Percentiles rank a stretch among this genome's conserved stretches.
Conservation (phyloP, 2,888 invertebrate genomes). For the Aspidiotus rigidus region DNA sequence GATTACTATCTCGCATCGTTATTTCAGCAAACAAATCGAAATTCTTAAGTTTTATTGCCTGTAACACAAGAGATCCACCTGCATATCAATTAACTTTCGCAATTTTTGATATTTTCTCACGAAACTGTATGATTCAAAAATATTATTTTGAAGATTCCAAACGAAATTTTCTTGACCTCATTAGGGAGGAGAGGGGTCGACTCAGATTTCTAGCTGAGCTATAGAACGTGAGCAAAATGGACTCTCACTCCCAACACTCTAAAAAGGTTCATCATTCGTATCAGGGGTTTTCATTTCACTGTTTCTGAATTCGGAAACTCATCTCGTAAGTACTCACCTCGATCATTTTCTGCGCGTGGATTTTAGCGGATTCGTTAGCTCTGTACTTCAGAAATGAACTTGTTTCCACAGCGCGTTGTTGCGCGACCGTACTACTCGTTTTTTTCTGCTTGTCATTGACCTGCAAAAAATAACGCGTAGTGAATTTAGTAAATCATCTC, state of each 20-base stretch:
- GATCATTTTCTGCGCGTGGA: slow-evolving; percentile 54
- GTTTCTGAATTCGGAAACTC: too few species aligned
- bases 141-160: not conserved
- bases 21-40: slow-evolving; percentile 81
- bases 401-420: slow-evolving; percentile 71
- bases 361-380: slow-evolving; percentile 61
- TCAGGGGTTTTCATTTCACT: too few species aligned
- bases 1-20: slow-evolving; percentile 96
- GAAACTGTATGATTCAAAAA: not conserved
- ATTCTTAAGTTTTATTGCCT: slow-evolving; percentile 59
- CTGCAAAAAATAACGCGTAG: slow-evolving; percentile 38
- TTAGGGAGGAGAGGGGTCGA: too few species aligned
- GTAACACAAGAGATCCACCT: slow-evolving; percentile 27
- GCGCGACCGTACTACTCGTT: slow-evolving; percentile 77
- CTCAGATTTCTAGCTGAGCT: too few species aligned
- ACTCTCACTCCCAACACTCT: too few species aligned
- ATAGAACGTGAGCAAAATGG: too few species aligned
- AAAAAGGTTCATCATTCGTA: too few species aligned
- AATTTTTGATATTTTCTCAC: too few species aligned
- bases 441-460: slow-evolving; percentile 69
- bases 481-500: not conserved
- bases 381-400: slow-evolving; percentile 72
- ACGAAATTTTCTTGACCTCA: too few species aligned
- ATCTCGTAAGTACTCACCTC: slow-evolving; percentile 39
- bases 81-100: not conserved